These are phyloP conservation scores for Hyposmocoma kahamanoa DNA, from an alignment of 1,140 invertebrate genomes.

Conservation along the genomic window DNA sequence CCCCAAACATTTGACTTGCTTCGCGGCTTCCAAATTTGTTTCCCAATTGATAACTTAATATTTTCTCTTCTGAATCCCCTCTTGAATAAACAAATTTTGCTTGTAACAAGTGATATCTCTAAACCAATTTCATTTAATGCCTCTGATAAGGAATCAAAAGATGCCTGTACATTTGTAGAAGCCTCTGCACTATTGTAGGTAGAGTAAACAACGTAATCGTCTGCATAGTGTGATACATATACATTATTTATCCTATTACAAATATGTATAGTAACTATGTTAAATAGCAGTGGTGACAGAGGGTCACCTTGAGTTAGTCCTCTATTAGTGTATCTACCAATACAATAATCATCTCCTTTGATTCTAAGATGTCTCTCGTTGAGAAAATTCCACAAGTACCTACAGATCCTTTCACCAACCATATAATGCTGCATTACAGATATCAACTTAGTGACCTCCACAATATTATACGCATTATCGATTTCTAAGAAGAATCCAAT, in stretches of 20 bases:
- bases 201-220: constrained; percentile 21
- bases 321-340: constrained; percentile 11
- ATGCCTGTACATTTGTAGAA: constrained; percentile 12
- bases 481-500: constrained; percentile 10
- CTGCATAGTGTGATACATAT: constrained; percentile 16
- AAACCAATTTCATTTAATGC: constrained; percentile 8
- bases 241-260: constrained; percentile 11
- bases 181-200: too few species aligned
- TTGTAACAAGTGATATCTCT: constrained; percentile 12
- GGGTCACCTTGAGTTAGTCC: constrained; percentile 24
- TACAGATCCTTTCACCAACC: not conserved
- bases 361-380: constrained; percentile 12
- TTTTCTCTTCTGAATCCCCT: not conserved
- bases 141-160: constrained; percentile 3
- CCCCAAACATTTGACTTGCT: not conserved
- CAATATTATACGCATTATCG: constrained; percentile 12
- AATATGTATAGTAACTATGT: constrained; percentile 15
- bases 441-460: not conserved
- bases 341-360: not conserved
- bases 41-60: not conserved
- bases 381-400: constrained; percentile 12
- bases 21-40: not conserved
- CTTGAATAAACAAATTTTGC: constrained; percentile 10
- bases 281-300: constrained; percentile 26
- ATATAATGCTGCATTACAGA: too few species aligned